A percentile compares a stretch with the other conserved stretches of the same genome.
phyloP scores from a whole-genome alignment of 2,888 invertebrate genomes.

The Rotaria socialis region DNA sequence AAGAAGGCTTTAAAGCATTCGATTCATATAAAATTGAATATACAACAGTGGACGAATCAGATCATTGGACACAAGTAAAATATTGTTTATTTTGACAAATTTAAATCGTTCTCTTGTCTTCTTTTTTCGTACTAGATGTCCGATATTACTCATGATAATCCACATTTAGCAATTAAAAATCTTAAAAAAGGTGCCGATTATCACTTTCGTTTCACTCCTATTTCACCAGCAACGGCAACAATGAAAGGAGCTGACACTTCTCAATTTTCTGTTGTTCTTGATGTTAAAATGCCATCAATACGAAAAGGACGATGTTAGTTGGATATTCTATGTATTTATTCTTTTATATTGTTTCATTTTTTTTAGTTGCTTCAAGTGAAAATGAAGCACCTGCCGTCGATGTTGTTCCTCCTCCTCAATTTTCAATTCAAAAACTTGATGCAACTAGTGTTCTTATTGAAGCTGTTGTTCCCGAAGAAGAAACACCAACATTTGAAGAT shows the following conservation, averaged over 20 bases:
- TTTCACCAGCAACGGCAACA: background rate
- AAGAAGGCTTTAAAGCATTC: constrained; percentile 1
- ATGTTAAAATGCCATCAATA: background rate
- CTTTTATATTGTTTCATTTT: background rate
- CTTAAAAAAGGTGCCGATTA: constrained; percentile 19
- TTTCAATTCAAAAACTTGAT: background rate
- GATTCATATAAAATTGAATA: constrained; percentile 16
- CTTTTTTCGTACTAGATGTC: background rate
- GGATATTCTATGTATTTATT: background rate
- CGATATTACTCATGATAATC: background rate
- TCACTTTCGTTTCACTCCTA: constrained; percentile 19
- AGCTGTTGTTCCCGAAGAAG: background rate
- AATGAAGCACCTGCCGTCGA: background rate
- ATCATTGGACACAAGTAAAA: constrained; percentile 1
- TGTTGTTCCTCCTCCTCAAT: background rate
- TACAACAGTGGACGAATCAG: background rate
- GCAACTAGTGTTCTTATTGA: constrained; percentile 17
- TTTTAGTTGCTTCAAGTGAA: background rate
- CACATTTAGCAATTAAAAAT: background rate
- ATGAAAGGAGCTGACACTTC: background rate
- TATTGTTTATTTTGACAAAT: background rate
- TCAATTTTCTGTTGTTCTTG: background rate
- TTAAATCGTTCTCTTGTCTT: too few relatives aligned
- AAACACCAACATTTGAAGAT: background rate
- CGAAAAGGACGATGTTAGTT: background rate